Percentiles rank a stretch among this genome's conserved stretches.
phyloP scores from a whole-genome alignment of 2,113 vertebrate species.

The Kryptolebias marmoratus region DNA sequence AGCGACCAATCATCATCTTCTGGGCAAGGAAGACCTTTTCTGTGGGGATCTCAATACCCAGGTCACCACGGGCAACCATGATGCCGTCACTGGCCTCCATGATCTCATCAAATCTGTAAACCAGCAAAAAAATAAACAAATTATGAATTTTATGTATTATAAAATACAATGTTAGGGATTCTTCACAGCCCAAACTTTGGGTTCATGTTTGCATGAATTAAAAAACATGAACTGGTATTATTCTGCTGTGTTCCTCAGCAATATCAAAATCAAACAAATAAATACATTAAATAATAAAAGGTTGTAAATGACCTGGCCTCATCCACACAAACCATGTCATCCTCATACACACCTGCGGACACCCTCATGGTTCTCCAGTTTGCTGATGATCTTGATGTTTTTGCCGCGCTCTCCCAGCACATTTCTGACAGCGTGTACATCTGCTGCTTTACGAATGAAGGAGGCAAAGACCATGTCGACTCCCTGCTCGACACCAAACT shows the following conservation, averaged over 20 bases:
- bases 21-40: conserved; percentile 98
- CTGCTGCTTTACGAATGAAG: conserved; percentile 94
- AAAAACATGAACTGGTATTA: too few relatives aligned
- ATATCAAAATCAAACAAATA: not conserved
- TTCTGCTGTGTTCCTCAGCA: not conserved
- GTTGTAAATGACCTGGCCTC: not conserved
- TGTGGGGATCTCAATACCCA: conserved; percentile 97
- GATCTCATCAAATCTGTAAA: conserved; percentile 94
- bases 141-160: not conserved
- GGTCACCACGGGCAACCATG: conserved; percentile 97
- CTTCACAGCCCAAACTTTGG: too few relatives aligned
- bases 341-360: conserved; percentile 88
- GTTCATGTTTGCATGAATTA: too few relatives aligned
- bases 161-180: too few relatives aligned
- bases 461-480: conserved; percentile 99
- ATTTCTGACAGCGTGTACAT: conserved; percentile 91
- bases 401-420: conserved; percentile 97
- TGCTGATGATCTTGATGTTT: conserved; percentile 99
- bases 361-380: conserved; percentile 97
- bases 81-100: conserved; percentile 98
- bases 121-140: not conserved
- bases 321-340: not conserved
- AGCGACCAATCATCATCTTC: conserved; percentile 99
- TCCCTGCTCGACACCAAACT: conserved; percentile 90
- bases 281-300: not conserved